Percentiles rank a stretch among this genome's conserved stretches.
Conservation (phyloP, 1,140 invertebrate species). For the Latrodectus geometricus region DNA sequence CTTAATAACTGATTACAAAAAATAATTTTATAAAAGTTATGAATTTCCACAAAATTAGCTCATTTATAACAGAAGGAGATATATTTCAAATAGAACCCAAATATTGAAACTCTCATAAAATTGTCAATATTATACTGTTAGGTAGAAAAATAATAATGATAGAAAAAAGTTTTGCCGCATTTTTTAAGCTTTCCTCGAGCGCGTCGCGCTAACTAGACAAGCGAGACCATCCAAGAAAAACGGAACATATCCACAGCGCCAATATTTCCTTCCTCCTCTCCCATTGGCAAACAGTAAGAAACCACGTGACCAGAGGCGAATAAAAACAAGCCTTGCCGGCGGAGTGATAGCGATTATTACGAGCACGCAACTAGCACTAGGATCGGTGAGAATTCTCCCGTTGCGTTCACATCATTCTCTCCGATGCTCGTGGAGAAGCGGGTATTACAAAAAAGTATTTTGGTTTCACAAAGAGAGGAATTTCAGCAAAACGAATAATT, state of each 20-base stretch:
- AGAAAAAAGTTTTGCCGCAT: too few species aligned
- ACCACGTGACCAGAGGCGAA: slow-evolving; percentile 39
- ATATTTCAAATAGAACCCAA: too few species aligned
- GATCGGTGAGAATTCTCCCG: neutral
- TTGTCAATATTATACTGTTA: too few species aligned
- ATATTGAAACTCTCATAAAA: too few species aligned
- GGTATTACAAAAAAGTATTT: neutral
- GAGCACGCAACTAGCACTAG: neutral
- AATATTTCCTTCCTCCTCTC: slow-evolving; percentile 1
- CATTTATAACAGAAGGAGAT: too few species aligned
- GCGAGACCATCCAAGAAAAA: slow-evolving; percentile 13
- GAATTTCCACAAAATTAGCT: too few species aligned
- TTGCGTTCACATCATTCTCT: neutral
- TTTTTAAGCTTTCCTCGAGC: too few species aligned
- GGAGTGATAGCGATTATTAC: slow-evolving; percentile 29
- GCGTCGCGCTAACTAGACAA: slow-evolving; percentile 28
- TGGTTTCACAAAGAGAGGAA: neutral
- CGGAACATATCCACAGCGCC: slow-evolving; percentile 34
- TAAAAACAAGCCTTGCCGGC: slow-evolving; percentile 45
- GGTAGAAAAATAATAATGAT: too few species aligned
- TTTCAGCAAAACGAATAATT: neutral
- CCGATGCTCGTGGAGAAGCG: neutral
- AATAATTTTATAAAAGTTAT: too few species aligned
- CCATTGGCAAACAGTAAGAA: slow-evolving; percentile 27
- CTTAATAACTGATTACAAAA: too few species aligned